Percentiles rank a stretch among this genome's conserved stretches.
phyloP scores from a whole-genome alignment of 2,888 invertebrate genomes.

The Drosophila paramelanica region DNA sequence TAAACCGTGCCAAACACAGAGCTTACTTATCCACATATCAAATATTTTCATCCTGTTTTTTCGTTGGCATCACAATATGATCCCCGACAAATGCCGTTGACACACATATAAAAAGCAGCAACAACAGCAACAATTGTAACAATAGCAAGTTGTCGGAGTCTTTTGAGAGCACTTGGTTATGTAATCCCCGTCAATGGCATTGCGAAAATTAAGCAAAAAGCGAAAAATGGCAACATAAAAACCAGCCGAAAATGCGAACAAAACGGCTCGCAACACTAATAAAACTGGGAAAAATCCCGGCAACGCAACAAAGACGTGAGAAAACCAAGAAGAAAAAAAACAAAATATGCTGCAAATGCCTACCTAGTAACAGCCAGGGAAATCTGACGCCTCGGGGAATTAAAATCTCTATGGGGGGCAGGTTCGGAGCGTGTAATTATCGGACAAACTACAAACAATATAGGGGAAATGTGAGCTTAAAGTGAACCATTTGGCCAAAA shows the following conservation, averaged over 20 bases:
- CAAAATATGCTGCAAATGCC: slow-evolving; percentile 7
- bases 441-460: slow-evolving; percentile 42
- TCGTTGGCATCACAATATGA: slow-evolving; percentile 30
- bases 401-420: slow-evolving; percentile 29
- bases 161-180: slow-evolving; percentile 47
- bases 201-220: slow-evolving; percentile 51
- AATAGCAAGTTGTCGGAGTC: slow-evolving; percentile 23
- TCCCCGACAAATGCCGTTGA: slow-evolving; percentile 31
- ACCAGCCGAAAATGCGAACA: slow-evolving; percentile 43
- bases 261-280: slow-evolving; percentile 41
- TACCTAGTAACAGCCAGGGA: slow-evolving; percentile 22
- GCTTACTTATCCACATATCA: slow-evolving; percentile 4
- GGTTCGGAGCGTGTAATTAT: slow-evolving; percentile 38
- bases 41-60: slow-evolving; percentile 8
- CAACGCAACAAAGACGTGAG: slow-evolving; percentile 18
- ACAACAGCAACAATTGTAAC: slow-evolving; percentile 14
- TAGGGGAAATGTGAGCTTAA: slow-evolving; percentile 30
- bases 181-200: slow-evolving; percentile 49
- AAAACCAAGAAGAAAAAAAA: slow-evolving; percentile 7
- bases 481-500: slow-evolving; percentile 23
- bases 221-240: slow-evolving; percentile 44
- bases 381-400: slow-evolving; percentile 58
- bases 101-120: slow-evolving; percentile 22
- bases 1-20: background rate
- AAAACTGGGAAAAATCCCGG: slow-evolving; percentile 29